These are phyloP conservation scores for Cyclophora albipunctata DNA, from an alignment of 2,888 invertebrate genomes.

Conservation along the genomic window DNA sequence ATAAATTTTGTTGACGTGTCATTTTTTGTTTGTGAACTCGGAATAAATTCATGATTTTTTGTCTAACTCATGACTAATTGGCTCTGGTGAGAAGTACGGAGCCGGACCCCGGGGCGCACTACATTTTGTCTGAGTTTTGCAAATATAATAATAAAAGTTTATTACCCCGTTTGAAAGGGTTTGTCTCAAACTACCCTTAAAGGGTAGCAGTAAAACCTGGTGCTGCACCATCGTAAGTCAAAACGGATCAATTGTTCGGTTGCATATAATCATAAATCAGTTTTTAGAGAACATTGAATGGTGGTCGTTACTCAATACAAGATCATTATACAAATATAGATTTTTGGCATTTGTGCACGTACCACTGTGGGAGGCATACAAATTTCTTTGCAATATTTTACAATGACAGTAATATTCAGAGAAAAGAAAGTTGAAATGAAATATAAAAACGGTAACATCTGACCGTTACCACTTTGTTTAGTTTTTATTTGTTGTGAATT, in stretches of 20 bases:
- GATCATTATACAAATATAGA: conserved; percentile 74
- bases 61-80: conserved; percentile 67
- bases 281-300: conserved; percentile 58
- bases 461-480: conserved; percentile 21
- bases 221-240: conserved; percentile 56
- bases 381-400: conserved; percentile 46
- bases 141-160: conserved; percentile 74
- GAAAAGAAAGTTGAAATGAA: conserved; percentile 59
- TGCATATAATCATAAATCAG: conserved; percentile 71
- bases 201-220: conserved; percentile 62
- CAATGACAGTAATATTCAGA: conserved; percentile 40
- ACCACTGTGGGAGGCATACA: conserved; percentile 64
- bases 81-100: conserved; percentile 42
- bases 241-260: conserved; percentile 63
- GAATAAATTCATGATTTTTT: conserved; percentile 50
- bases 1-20: conserved; percentile 58
- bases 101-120: conserved; percentile 54
- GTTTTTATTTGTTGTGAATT: neutral
- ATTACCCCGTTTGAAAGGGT: conserved; percentile 73
- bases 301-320: conserved; percentile 63
- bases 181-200: conserved; percentile 54
- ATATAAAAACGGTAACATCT: conserved; percentile 37
- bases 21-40: conserved; percentile 55
- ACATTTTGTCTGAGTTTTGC: conserved; percentile 59
- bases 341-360: conserved; percentile 69